A percentile compares a stretch with the other conserved stretches of the same genome.
These are phyloP conservation scores for Gymnorhina tibicen DNA, from an alignment of 2,113 vertebrate species.

Conservation along the genomic window DNA sequence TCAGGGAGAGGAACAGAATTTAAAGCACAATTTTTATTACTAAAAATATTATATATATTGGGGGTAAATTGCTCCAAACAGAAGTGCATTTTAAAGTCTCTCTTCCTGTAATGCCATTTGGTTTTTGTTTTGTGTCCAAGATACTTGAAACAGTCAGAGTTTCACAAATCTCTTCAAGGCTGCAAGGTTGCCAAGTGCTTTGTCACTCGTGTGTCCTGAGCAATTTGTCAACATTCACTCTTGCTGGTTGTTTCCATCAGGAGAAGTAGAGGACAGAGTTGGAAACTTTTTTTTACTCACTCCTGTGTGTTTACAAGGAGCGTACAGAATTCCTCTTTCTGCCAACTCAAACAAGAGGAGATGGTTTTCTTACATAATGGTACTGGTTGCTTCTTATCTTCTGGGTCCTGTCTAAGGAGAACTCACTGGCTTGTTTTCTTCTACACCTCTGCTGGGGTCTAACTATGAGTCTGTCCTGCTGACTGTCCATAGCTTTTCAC, in stretches of 20 bases:
- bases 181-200: background rate
- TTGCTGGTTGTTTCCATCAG: background rate
- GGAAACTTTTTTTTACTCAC: background rate
- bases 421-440: background rate
- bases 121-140: background rate
- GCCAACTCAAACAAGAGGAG: background rate
- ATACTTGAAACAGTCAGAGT: background rate
- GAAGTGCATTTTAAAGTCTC: background rate
- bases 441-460: background rate
- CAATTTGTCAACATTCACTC: background rate
- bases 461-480: background rate
- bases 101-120: background rate
- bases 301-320: background rate
- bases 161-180: background rate
- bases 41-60: background rate
- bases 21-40: background rate
- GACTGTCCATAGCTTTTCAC: background rate
- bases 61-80: background rate
- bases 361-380: background rate
- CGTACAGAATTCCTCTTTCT: accelerated
- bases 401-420: background rate
- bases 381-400: background rate
- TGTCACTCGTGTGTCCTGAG: background rate
- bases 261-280: background rate
- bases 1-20: background rate